Evolutionary conservation across 2,888 invertebrate genomes (phyloP).

Genomic region (Drosophila lutescens): DNA sequence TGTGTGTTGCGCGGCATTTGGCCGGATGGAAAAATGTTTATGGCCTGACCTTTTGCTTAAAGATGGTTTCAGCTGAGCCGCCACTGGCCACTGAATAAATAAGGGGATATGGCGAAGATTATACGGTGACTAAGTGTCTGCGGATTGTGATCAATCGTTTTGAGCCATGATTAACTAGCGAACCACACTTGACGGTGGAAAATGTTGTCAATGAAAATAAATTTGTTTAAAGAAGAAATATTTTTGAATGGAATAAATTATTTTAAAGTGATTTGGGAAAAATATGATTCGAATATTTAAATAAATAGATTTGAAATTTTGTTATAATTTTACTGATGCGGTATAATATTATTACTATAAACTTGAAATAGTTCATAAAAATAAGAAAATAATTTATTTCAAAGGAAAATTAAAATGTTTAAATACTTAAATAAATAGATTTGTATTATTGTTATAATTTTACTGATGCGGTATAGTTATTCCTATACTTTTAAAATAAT

Average conservation of each 20-base stretch:
- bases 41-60: slow-evolving; percentile 56
- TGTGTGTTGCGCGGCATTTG: slow-evolving; percentile 10
- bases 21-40: slow-evolving; percentile 45
- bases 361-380: no score
- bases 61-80: slow-evolving; percentile 9
- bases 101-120: slow-evolving; percentile 26
- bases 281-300: neutral
- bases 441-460: no score
- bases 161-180: slow-evolving; percentile 28
- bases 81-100: slow-evolving; percentile 11
- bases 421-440: no score
- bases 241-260: neutral
- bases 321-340: no score
- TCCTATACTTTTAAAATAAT: no score
- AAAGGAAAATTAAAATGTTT: no score
- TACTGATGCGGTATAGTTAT: no score
- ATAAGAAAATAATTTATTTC: no score
- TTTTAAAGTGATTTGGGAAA: no score
- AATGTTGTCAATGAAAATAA: slow-evolving; percentile 19
- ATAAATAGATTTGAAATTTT: neutral
- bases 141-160: slow-evolving; percentile 19
- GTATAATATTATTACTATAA: no score
- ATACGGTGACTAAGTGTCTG: slow-evolving; percentile 35
- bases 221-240: neutral
- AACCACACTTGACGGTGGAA: neutral